A percentile compares a stretch with the other conserved stretches of the same genome.
Conservation (phyloP, 2,797 vertebrate genomes). For the Cyprinodon diabolis region DNA sequence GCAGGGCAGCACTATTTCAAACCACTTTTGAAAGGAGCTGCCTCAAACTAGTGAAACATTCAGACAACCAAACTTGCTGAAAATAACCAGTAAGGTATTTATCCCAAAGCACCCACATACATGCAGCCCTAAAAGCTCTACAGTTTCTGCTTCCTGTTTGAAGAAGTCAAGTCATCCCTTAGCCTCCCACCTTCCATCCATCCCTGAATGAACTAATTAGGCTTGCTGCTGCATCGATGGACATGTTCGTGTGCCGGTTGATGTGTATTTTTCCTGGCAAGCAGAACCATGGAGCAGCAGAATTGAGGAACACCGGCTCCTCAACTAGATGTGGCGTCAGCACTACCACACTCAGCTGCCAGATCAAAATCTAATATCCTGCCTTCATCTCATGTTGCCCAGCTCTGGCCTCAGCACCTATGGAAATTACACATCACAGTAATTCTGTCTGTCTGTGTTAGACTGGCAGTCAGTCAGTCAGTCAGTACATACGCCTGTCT, state of each 20-base stretch:
- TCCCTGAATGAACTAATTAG: slow-evolving; percentile 53
- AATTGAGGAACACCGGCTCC: slow-evolving; percentile 51
- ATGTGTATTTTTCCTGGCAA: slow-evolving; percentile 51
- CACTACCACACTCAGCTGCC: slow-evolving; percentile 64
- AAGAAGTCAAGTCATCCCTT: background rate
- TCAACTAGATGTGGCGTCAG: slow-evolving; percentile 69
- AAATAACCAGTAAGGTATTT: slow-evolving; percentile 31
- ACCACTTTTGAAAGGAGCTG: slow-evolving; percentile 59
- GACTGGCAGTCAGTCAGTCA: slow-evolving; percentile 50
- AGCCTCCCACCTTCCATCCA: background rate
- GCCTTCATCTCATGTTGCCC: slow-evolving; percentile 67
- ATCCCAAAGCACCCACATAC: slow-evolving; percentile 21
- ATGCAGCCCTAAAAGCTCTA: background rate
- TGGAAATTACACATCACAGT: slow-evolving; percentile 77
- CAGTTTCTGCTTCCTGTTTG: background rate
- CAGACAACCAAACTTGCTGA: slow-evolving; percentile 26
- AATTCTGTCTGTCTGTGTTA: slow-evolving; percentile 58
- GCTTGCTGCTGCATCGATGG: slow-evolving; percentile 36
- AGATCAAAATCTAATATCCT: slow-evolving; percentile 78
- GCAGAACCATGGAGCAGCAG: slow-evolving; percentile 54
- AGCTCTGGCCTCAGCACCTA: slow-evolving; percentile 55
- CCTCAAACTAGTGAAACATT: slow-evolving; percentile 43
- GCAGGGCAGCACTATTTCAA: slow-evolving; percentile 62
- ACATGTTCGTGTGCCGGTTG: slow-evolving; percentile 36
- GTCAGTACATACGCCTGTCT: slow-evolving; percentile 46